These are phyloP conservation scores for Fragum fragum DNA, from an alignment of 2,888 invertebrate species.

Conservation along the genomic window DNA sequence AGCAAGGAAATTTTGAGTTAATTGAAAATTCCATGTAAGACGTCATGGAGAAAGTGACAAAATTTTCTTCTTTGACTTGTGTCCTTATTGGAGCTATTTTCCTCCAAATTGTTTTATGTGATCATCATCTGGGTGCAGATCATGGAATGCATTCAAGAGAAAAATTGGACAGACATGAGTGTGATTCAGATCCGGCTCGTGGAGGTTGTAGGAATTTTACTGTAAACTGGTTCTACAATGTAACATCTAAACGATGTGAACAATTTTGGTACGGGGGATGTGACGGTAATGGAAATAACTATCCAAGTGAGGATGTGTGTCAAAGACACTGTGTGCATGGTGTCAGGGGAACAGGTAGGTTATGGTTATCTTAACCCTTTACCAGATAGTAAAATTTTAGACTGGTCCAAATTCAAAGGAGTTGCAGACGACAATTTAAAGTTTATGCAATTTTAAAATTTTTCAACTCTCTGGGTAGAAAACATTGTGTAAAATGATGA, in stretches of 20 bases:
- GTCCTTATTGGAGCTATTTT: constrained; percentile 10
- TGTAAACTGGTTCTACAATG: constrained; percentile 91
- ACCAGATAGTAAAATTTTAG: too few species aligned
- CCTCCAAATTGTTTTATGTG: constrained; percentile 24
- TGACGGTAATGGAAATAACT: constrained; percentile 91
- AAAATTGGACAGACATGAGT: constrained; percentile 22
- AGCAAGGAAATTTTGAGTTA: neutral
- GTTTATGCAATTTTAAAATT: too few species aligned
- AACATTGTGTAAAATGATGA: too few species aligned
- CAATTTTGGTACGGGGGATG: constrained; percentile 95
- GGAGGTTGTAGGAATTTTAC: constrained; percentile 82
- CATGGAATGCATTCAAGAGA: neutral
- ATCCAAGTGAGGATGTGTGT: constrained; percentile 73
- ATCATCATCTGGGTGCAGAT: constrained; percentile 21
- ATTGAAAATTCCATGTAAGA: neutral
- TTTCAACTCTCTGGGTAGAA: too few species aligned
- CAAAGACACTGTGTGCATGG: constrained; percentile 67
- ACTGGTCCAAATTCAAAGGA: too few species aligned
- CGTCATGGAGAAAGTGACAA: neutral
- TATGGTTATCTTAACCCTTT: too few species aligned
- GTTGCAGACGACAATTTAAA: too few species aligned
- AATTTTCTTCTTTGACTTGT: constrained; percentile 1
- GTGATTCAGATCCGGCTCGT: neutral
- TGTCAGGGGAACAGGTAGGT: constrained; percentile 57
- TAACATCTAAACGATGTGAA: constrained; percentile 91